Evolutionary conservation across 2,113 vertebrate species (phyloP), one percentile per base, ranked within the genome.

Genomic region (Corapipo altera): DNA sequence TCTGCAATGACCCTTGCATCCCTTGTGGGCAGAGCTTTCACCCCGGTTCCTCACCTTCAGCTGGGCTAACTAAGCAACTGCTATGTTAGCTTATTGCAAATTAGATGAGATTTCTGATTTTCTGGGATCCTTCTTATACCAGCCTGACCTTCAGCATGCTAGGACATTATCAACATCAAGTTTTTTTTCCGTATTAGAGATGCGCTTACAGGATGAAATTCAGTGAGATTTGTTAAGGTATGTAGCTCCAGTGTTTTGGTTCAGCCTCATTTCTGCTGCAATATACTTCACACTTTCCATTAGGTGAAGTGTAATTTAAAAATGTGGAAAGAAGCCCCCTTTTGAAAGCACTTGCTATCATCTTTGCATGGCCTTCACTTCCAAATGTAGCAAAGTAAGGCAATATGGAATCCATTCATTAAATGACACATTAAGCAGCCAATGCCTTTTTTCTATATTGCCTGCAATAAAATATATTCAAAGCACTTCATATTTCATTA

Each of bases 401-500:
- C 91, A 94, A 75, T 85, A 48, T 77, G 73, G 90, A 95, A 96
- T 90, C 48, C 84, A 89, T 94, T 93, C 93, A 93, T 95, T 96
- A 97, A 96, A 96, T 93, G 67, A 95, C 88, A 91, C 90, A 91
- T 89, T 93, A 72, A 96, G 81, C 92, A 92, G 89, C 87, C 41
- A 93, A 70, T 95, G 65, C 83, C 96, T 96, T 97, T 97, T 95
- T 89, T 86, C 91, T 95, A 65, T 87, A 96, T 90, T 95, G 76
- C 89, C 89, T 95, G 85, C 96, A 96, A 94, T 96, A 94, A 96
- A 97, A 95, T 96, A 95, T 96, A 97, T 89, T 97, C 91, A 96
- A 95, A 94, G 75, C 65, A 95, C 87, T 97, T 94, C 97, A 95
- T 95, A 97, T 97, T 98, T 98, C 95, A 98, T 96, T 97, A 82